phyloP scores from a whole-genome alignment of 2,888 invertebrate genomes.

The Anorthoa munda region DNA sequence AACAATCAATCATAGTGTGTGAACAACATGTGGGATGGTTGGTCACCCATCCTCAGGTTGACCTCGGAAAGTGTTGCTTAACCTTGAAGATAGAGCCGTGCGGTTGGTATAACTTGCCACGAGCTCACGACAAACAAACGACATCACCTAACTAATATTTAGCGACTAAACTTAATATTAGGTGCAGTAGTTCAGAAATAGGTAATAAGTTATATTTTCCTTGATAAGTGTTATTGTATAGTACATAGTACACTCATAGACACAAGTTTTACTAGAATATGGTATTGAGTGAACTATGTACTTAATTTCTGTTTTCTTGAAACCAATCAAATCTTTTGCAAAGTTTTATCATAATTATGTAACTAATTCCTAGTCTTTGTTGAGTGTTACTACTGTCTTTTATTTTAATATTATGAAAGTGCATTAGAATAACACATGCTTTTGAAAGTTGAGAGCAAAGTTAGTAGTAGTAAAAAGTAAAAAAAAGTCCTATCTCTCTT shows the following conservation, averaged over 20 bases:
- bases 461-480: no score
- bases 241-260: slow-evolving; percentile 10
- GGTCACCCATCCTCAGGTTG: no score
- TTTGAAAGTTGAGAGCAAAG: no score
- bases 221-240: slow-evolving; percentile 28
- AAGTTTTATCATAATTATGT: not conserved
- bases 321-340: not conserved
- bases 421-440: no score
- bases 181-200: slow-evolving; percentile 31
- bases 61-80: no score
- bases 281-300: not conserved
- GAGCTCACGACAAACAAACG: no score
- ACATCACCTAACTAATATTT: slow-evolving; percentile 22
- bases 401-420: no score
- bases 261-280: slow-evolving; percentile 12
- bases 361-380: not conserved
- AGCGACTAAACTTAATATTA: slow-evolving; percentile 9
- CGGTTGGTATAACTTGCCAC: no score
- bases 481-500: no score
- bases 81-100: no score
- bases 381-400: no score
- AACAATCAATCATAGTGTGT: not conserved
- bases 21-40: no score
- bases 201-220: slow-evolving; percentile 45
- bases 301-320: not conserved